A percentile compares a stretch with the other conserved stretches of the same genome.
phyloP scores from a whole-genome alignment of 2,113 vertebrate genomes.

The Vulpes lagopus region DNA sequence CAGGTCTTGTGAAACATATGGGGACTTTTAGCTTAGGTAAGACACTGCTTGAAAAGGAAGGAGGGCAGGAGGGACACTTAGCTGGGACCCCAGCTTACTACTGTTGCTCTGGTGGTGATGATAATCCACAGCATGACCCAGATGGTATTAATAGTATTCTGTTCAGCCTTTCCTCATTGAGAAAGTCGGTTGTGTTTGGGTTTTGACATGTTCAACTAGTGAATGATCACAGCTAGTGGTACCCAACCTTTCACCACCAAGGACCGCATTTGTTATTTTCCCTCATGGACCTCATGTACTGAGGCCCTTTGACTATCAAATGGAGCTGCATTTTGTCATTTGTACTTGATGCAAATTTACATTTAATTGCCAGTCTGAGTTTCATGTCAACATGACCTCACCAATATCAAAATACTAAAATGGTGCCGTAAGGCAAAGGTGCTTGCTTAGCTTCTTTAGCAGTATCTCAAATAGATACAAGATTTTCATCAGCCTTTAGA shows the following conservation, averaged over 20 bases:
- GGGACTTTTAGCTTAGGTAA: background rate
- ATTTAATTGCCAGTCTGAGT: background rate
- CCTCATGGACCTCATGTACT: background rate
- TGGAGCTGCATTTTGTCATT: background rate
- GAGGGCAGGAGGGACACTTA: background rate
- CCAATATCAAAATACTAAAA: background rate
- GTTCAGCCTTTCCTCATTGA: background rate
- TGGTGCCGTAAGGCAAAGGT: background rate
- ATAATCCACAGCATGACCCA: background rate
- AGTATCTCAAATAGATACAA: slow-evolving; percentile 8
- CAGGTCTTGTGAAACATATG: background rate
- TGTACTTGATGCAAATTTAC: background rate
- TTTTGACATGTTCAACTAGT: background rate
- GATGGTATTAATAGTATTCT: rapidly evolving
- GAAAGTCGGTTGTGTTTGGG: background rate
- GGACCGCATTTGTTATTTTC: background rate
- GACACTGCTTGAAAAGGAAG: background rate
- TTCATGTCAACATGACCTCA: background rate
- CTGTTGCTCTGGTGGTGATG: background rate
- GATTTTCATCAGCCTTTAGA: background rate
- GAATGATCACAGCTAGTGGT: background rate
- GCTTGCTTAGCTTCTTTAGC: background rate
- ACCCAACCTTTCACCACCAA: background rate
- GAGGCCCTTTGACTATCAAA: background rate
- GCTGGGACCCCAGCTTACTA: background rate